Percentiles rank a stretch among this genome's conserved stretches.
These are phyloP conservation scores for Petrocephalus microphthalmus DNA, from an alignment of 2,113 vertebrate species.

Conservation along the genomic window DNA sequence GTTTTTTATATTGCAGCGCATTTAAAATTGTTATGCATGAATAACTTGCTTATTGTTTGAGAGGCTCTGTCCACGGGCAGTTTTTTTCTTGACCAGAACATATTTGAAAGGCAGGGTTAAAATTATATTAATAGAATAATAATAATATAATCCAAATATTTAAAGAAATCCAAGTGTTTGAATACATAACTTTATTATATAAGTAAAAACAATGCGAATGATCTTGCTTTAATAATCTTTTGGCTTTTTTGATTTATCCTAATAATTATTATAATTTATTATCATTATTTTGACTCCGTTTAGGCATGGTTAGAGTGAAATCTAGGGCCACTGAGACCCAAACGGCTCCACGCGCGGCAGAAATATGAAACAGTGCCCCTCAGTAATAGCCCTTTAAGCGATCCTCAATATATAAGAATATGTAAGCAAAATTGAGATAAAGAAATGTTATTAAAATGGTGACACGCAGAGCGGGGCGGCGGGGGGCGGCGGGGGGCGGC, in stretches of 20 bases:
- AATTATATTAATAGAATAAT: neutral
- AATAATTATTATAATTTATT: neutral
- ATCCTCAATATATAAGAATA: slow-evolving; percentile 46
- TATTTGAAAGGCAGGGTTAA: neutral
- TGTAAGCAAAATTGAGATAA: slow-evolving; percentile 63
- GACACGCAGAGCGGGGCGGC: slow-evolving; percentile 56
- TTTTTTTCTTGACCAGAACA: neutral
- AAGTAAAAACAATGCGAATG: neutral
- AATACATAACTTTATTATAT: neutral
- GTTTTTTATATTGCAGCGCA: neutral
- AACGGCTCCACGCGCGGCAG: slow-evolving; percentile 14
- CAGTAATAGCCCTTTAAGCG: slow-evolving; percentile 56
- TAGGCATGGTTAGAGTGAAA: too few species aligned
- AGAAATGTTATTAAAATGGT: slow-evolving; percentile 73
- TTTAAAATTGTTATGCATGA: neutral
- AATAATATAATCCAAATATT: neutral
- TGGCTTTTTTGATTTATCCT: neutral
- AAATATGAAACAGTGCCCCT: slow-evolving; percentile 53
- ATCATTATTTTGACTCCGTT: neutral
- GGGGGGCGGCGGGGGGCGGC: slow-evolving; percentile 37
- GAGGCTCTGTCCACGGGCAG: too few species aligned
- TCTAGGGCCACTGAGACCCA: neutral
- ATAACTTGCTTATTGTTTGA: neutral
- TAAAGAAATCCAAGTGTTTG: neutral
- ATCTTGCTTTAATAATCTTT: neutral